Percentiles rank a stretch among this genome's conserved stretches.
Conservation (phyloP, 2,113 vertebrate species). For the Catharus minimus region DNA sequence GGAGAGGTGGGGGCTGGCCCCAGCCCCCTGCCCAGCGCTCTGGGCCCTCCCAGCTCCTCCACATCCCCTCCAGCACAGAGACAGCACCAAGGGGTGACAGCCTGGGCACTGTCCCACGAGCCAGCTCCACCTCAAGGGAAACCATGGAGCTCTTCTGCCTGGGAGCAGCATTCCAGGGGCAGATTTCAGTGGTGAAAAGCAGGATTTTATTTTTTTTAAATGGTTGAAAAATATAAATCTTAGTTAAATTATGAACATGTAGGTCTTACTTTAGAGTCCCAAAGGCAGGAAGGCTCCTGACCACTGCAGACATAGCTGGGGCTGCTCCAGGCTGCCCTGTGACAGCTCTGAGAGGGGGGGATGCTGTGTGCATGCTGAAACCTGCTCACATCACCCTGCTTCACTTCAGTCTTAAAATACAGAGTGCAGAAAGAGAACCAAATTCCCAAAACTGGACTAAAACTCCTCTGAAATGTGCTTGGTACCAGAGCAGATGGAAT, state of each 20-base stretch:
- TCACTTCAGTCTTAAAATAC: constrained; percentile 10
- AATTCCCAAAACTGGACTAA: neutral
- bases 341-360: accelerated
- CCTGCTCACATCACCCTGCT: neutral
- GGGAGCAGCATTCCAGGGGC: neutral
- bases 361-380: neutral
- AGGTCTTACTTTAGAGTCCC: neutral
- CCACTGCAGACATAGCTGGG: neutral
- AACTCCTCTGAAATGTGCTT: neutral
- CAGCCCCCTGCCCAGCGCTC: neutral
- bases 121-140: accelerated
- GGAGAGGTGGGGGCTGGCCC: neutral
- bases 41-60: neutral
- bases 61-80: accelerated
- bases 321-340: neutral
- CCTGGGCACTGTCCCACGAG: neutral
- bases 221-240: neutral
- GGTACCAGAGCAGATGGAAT: constrained; percentile 32
- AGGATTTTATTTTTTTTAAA: neutral
- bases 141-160: neutral
- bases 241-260: neutral
- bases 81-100: neutral
- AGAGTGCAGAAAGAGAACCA: neutral
- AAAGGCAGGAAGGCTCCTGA: neutral
- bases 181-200: neutral